phyloP scores from a whole-genome alignment of 2,888 invertebrate genomes.

The Cremastinae sp. region DNA sequence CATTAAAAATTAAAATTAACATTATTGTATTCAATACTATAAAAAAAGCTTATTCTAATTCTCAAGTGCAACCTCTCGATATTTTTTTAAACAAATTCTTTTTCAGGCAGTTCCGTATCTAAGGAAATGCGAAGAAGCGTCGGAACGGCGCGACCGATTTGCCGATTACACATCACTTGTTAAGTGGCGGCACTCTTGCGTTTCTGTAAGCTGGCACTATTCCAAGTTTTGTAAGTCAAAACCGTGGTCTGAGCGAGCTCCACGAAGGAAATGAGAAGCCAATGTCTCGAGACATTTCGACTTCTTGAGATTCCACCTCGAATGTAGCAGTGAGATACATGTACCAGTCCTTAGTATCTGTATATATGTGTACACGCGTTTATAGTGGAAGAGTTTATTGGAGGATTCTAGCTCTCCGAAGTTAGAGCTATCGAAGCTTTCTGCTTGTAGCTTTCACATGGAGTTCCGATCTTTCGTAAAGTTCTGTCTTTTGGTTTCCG shows the following conservation, averaged over 20 bases:
- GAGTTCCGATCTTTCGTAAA: constrained; percentile 44
- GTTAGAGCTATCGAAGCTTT: constrained; percentile 46
- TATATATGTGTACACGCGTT: constrained; percentile 4
- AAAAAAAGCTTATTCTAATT: no score
- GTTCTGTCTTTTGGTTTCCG: constrained; percentile 24
- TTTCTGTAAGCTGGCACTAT: constrained; percentile 55
- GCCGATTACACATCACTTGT: constrained; percentile 69
- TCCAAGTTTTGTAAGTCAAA: constrained; percentile 62
- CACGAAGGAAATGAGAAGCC: not conserved
- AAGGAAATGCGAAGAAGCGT: constrained; percentile 21
- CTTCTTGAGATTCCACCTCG: constrained; percentile 54
- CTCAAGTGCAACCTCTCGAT: no score
- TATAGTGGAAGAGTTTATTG: constrained; percentile 31
- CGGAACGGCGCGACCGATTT: constrained; percentile 37
- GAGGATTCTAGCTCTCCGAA: constrained; percentile 25
- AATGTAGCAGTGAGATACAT: constrained; percentile 6
- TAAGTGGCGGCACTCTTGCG: constrained; percentile 76
- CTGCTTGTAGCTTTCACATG: constrained; percentile 27
- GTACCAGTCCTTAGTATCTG: not conserved
- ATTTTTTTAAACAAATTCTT: no score
- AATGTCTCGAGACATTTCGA: constrained; percentile 58
- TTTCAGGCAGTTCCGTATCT: no score
- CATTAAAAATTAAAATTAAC: no score
- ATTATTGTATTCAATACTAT: no score
- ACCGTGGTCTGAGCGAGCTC: constrained; percentile 28